Conservation (phyloP, 2,888 invertebrate genomes). For the Brachyptera putata region DNA sequence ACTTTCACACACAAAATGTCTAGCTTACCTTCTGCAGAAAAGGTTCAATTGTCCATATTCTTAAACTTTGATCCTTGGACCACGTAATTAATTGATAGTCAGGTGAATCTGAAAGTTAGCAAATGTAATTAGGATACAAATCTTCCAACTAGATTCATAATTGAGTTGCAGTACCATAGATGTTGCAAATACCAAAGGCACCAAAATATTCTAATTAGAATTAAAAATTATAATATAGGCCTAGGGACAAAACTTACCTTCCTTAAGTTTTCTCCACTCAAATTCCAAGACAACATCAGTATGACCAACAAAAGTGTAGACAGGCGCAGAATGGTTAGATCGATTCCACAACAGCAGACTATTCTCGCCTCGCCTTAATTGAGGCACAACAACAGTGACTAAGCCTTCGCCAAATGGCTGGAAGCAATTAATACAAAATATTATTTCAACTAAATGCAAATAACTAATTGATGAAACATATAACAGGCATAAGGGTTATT, state of each 20-base stretch:
- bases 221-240: constrained; percentile 14
- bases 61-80: constrained; percentile 89
- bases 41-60: constrained; percentile 87
- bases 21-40: constrained; percentile 65
- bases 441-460: not conserved
- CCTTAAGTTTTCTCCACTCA: constrained; percentile 78
- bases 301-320: constrained; percentile 91
- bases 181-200: constrained; percentile 43
- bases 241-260: constrained; percentile 26
- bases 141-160: not conserved
- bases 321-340: constrained; percentile 64
- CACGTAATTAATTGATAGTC: constrained; percentile 89
- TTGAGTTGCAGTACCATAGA: too few relatives aligned
- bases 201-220: constrained; percentile 1
- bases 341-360: constrained; percentile 75
- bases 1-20: too few relatives aligned
- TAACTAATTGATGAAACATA: too few relatives aligned
- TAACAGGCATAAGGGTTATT: too few relatives aligned
- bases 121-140: not conserved
- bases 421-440: too few relatives aligned
- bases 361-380: constrained; percentile 83
- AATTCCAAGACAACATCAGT: constrained; percentile 92
- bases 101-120: constrained; percentile 47
- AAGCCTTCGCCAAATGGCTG: constrained; percentile 90
- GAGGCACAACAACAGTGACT: constrained; percentile 88